Conservation (phyloP, 1,140 invertebrate genomes). For the Drosophila pallidifrons region DNA sequence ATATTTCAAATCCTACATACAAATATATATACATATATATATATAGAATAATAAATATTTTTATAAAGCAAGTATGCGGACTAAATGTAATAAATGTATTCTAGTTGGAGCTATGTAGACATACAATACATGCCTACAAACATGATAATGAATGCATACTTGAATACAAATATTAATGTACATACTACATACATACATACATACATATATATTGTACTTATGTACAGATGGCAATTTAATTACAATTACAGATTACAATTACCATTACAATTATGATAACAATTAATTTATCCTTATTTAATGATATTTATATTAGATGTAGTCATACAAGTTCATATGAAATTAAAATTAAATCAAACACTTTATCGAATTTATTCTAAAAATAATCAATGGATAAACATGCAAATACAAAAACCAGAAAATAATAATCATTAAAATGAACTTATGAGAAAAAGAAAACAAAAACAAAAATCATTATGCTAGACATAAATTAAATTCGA, state of each 20-base stretch:
- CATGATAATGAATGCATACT: not conserved
- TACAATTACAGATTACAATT: constrained; percentile 30
- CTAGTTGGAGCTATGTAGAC: constrained; percentile 35
- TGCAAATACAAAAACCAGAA: constrained; percentile 4
- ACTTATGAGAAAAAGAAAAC: not conserved
- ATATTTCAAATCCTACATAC: constrained; percentile 27
- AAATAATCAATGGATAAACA: constrained; percentile 35
- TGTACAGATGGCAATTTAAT: constrained; percentile 36
- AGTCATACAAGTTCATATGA: constrained; percentile 27
- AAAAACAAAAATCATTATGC: constrained; percentile 17
- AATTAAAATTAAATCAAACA: constrained; percentile 36
- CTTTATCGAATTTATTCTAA: constrained; percentile 57
- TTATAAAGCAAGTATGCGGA: constrained; percentile 65
- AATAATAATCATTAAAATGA: not conserved
- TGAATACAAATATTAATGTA: constrained; percentile 9
- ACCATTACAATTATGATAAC: constrained; percentile 23
- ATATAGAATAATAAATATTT: constrained; percentile 65
- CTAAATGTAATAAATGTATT: constrained; percentile 53
- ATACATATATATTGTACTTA: constrained; percentile 22
- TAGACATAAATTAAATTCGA: constrained; percentile 24
- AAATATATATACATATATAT: constrained; percentile 23
- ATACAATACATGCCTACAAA: constrained; percentile 40
- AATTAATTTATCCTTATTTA: constrained; percentile 35
- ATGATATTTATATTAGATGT: constrained; percentile 25
- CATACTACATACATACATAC: constrained; percentile 17